Conservation (phyloP, 2,888 invertebrate genomes). For the Polydrusus pterygomalis region DNA sequence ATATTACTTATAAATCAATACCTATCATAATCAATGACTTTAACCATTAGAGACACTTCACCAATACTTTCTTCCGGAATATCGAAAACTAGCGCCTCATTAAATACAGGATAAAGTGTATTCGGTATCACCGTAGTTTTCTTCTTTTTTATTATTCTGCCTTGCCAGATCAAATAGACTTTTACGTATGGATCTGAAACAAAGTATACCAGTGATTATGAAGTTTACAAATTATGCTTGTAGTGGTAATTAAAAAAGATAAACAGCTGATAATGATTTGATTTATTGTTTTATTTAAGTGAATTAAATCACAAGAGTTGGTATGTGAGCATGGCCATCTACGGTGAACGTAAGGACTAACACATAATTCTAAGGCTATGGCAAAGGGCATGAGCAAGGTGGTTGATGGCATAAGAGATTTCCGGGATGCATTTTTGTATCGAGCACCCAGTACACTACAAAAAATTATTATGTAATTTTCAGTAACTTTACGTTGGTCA, state of each 20-base stretch:
- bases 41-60: constrained; percentile 87
- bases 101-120: constrained; percentile 91
- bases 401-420: no score
- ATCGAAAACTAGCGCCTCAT: constrained; percentile 95
- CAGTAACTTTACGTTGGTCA: no score
- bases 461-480: no score
- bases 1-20: constrained; percentile 65
- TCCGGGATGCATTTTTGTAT: no score
- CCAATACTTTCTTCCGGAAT: constrained; percentile 88
- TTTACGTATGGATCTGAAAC: constrained; percentile 95
- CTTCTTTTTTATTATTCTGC: constrained; percentile 93
- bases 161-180: constrained; percentile 89
- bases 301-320: neutral
- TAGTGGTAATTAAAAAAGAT: neutral
- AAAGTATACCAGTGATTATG: neutral
- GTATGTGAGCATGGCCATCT: no score
- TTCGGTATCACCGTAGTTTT: constrained; percentile 93
- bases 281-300: neutral
- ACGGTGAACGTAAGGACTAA: no score
- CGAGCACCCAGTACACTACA: no score
- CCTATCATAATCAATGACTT: constrained; percentile 94
- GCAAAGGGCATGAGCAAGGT: no score
- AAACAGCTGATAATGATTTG: neutral
- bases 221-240: no score
- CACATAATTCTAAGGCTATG: no score